Evolutionary conservation across 2,797 vertebrate genomes (phyloP).

Genomic region (Centropyge bicolor): DNA sequence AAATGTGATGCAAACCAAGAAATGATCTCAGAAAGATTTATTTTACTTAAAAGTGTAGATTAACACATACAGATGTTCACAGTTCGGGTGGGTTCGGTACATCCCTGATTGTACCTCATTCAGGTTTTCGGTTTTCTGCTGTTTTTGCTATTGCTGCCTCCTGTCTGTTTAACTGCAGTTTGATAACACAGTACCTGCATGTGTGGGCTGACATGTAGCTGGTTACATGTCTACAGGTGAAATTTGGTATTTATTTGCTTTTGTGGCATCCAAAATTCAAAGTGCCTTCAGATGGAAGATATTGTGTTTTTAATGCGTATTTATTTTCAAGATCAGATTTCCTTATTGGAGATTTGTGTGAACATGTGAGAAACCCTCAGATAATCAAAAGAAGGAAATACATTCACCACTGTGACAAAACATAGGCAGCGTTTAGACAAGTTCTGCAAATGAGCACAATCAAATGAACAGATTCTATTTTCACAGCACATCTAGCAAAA

Average conservation of each 20-base stretch:
- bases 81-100: not conserved
- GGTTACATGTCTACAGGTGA: slow-evolving; percentile 13
- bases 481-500: not conserved
- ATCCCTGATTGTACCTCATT: not conserved
- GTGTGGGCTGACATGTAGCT: not conserved
- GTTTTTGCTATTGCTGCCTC: slow-evolving; percentile 5
- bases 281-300: slow-evolving; percentile 21
- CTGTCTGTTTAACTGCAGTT: not conserved
- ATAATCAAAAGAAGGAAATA: not conserved
- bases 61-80: not conserved
- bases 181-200: not conserved
- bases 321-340: slow-evolving; percentile 19
- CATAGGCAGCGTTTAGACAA: not conserved
- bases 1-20: not conserved
- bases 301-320: slow-evolving; percentile 21
- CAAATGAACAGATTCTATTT: not conserved
- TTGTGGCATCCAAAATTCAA: slow-evolving; percentile 13
- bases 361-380: not conserved
- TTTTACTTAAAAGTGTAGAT: not conserved
- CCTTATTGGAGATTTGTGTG: not conserved
- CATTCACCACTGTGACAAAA: not conserved
- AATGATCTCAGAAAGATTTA: not conserved
- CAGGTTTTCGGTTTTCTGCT: slow-evolving; percentile 5
- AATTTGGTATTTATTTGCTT: slow-evolving; percentile 32
- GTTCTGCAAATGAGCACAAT: not conserved